Evolutionary conservation across 2,113 vertebrate species (phyloP).

Genomic region (Chlorodrepanis virens): DNA sequence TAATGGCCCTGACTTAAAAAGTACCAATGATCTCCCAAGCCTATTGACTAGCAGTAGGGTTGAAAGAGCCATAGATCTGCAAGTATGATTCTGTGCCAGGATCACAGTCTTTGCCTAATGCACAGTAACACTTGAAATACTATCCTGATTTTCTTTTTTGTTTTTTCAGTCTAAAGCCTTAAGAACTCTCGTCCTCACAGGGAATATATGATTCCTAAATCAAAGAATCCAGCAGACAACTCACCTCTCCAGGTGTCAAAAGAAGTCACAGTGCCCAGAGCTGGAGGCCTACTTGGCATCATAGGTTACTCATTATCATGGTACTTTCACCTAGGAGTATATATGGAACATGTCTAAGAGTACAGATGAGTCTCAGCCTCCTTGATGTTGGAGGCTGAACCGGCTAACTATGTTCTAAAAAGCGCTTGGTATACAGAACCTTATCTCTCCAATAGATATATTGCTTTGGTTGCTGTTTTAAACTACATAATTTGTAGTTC

Average conservation of each 20-base stretch:
- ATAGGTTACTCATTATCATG: not conserved
- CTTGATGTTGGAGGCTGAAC: not conserved
- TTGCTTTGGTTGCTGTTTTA: not conserved
- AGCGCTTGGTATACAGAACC: not conserved
- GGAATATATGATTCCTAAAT: not conserved
- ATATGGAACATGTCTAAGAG: not conserved
- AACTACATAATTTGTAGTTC: not conserved
- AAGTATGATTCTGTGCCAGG: not conserved
- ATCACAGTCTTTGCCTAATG: not conserved
- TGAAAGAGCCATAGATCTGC: not conserved
- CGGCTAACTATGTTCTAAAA: not conserved
- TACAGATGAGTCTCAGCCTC: not conserved
- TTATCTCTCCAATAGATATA: not conserved
- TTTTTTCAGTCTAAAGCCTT: not conserved
- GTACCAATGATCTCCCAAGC: not conserved
- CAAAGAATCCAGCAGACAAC: not conserved
- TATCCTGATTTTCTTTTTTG: not conserved
- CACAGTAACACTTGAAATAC: not conserved
- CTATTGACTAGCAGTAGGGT: not conserved
- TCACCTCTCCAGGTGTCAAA: not conserved
- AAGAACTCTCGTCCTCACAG: not conserved
- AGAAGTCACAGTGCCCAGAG: not conserved
- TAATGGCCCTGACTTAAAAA: not conserved
- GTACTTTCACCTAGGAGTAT: not conserved
- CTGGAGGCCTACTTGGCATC: not conserved